phyloP scores from a whole-genome alignment of 2,113 vertebrate genomes.

The Sorex fumeus region DNA sequence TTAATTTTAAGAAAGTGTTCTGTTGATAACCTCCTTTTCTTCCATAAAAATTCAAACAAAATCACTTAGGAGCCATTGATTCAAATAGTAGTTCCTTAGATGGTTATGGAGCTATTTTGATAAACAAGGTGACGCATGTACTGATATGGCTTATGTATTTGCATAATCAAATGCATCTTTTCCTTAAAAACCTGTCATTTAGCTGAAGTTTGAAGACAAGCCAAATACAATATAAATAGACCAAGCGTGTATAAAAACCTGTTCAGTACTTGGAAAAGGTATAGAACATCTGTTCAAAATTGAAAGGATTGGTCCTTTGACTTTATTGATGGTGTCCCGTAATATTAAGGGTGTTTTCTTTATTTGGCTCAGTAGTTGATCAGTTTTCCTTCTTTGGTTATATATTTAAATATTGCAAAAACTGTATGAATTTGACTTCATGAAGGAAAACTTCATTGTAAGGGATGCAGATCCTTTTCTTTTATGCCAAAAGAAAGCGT shows the following conservation, averaged over 20 bases:
- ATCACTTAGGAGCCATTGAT: neutral
- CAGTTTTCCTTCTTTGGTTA: neutral
- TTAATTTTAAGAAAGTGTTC: neutral
- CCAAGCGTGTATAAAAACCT: conserved; percentile 67
- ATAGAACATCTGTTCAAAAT: conserved; percentile 64
- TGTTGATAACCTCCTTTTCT: neutral
- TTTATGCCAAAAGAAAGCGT: neutral
- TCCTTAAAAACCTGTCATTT: conserved; percentile 53
- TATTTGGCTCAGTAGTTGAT: neutral
- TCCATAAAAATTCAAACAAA: neutral
- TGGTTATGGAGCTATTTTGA: neutral
- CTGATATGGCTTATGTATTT: neutral
- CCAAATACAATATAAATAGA: conserved; percentile 71
- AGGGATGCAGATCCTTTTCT: conserved; percentile 22
- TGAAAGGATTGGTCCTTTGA: conserved; percentile 58
- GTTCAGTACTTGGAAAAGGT: conserved; percentile 71
- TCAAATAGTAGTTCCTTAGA: neutral
- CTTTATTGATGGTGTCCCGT: conserved; percentile 62
- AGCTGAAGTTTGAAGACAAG: conserved; percentile 68
- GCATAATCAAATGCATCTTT: conserved; percentile 28
- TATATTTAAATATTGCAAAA: conserved; percentile 70
- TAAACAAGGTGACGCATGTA: neutral
- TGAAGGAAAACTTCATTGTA: neutral
- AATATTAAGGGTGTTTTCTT: neutral
- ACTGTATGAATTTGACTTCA: conserved; percentile 35